Conservation (phyloP, 2,113 vertebrate genomes). For the Hydrolagus affinis region DNA sequence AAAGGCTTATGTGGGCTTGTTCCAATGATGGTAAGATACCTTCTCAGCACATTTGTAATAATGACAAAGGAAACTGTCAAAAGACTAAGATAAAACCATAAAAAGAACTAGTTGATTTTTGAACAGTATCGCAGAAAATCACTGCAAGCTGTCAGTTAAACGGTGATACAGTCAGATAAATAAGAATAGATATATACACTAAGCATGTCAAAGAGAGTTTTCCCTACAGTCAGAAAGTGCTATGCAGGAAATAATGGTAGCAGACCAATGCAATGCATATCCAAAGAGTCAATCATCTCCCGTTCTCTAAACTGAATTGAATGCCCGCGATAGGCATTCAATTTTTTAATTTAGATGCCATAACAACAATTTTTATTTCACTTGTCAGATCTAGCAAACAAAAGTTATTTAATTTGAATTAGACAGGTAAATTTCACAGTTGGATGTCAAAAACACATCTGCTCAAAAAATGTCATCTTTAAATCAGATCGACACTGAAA, state of each 20-base stretch:
- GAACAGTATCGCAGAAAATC: neutral
- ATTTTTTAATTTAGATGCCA: neutral
- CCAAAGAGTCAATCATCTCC: neutral
- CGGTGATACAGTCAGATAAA: neutral
- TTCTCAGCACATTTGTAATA: neutral
- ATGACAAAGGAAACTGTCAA: neutral
- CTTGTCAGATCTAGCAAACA: neutral
- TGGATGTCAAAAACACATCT: neutral
- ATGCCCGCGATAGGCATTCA: neutral
- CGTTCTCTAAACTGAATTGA: neutral
- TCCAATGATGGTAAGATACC: neutral
- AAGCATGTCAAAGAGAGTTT: neutral
- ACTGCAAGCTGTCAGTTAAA: neutral
- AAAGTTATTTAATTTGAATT: constrained; percentile 9
- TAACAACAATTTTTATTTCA: neutral
- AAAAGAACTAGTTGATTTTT: neutral
- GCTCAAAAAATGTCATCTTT: neutral
- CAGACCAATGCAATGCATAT: neutral
- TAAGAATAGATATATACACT: neutral
- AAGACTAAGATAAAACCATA: neutral
- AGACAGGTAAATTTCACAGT: neutral
- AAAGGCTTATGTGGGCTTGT: neutral
- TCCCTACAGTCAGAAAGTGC: neutral
- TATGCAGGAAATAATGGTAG: neutral
- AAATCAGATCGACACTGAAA: neutral